Base-by-base conservation (phyloP, 2,113 vertebrate species). In the Passer montanus region DNA sequence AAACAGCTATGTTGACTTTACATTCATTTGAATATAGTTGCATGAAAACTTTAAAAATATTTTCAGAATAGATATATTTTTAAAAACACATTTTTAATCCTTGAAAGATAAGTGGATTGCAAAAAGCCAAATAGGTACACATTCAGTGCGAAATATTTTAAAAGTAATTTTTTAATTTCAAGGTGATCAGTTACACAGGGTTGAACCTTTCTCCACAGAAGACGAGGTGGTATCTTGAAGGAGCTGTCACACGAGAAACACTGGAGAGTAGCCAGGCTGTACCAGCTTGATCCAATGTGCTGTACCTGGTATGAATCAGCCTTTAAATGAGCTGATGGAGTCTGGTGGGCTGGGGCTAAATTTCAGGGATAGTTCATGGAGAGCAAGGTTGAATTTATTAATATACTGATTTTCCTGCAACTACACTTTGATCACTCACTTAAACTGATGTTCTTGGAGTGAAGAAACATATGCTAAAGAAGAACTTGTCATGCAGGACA, bases 391-490 rank as follows among this genome's bases (percentile, higher is more conserved):
- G 56, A 26, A 53, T 80, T 87, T 87, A 87, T 46, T 90, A 84
- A 85, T 46, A 69, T 63, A 70, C 41, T 75, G n/a, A 73, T 73
- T 85, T 95, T 90, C 41, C 93, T 27, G 52, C 39, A 90, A 79
- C 73, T 93, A 66, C 53, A 56, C 89, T 94, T 92, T 85, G 89
- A 93, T 79, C n/a, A 31, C 28, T 78, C 95, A 82, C 80, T 95
- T 86, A 85, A 94, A 70, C 58, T 49, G 30, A 69, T 94, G 94
- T 95, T 91, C 93, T 94, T 78, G 13, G 78, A 94, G 92, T 97
- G 78, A 91, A 83, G 91, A 96, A 97, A 91, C 79, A 76, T 90
- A 92, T 89, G 56, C 82, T 97, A 96, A 97, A 92, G 94, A 97
- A 81, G 89, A 90, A 72, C 56, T 69, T 89, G 93, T 94, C 78